These are phyloP conservation scores for Heloderma charlesbogerti DNA, from an alignment of 2,113 vertebrate genomes.

Conservation along the genomic window DNA sequence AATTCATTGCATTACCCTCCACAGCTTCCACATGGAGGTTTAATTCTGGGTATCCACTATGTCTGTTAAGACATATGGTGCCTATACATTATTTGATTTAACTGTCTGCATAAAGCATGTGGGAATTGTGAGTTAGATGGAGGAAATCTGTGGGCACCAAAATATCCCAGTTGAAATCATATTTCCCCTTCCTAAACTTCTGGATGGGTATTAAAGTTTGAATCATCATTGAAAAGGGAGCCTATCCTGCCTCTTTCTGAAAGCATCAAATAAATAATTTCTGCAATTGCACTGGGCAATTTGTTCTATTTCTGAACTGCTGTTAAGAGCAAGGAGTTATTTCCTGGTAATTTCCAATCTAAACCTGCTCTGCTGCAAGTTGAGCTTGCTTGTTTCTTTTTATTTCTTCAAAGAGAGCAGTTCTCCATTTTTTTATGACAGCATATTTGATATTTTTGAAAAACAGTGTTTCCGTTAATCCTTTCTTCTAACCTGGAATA, in stretches of 20 bases:
- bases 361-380: neutral
- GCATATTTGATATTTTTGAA: neutral
- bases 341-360: neutral
- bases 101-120: neutral
- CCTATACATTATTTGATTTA: neutral
- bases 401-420: neutral
- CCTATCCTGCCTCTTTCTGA: neutral
- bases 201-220: neutral
- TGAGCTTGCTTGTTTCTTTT: neutral
- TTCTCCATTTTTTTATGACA: neutral
- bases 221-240: neutral
- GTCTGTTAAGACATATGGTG: neutral
- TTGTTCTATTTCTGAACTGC: too few species aligned
- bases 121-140: neutral
- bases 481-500: neutral
- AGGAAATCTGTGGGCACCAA: neutral
- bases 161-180: neutral
- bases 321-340: neutral
- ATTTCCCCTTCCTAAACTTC: neutral
- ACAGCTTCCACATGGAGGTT: neutral
- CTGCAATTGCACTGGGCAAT: neutral
- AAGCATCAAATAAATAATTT: neutral
- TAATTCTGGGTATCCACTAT: neutral
- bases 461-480: neutral
- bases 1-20: too few species aligned